phyloP scores from a whole-genome alignment of 2,888 invertebrate species.

The Synanthedon andrenaeformis region DNA sequence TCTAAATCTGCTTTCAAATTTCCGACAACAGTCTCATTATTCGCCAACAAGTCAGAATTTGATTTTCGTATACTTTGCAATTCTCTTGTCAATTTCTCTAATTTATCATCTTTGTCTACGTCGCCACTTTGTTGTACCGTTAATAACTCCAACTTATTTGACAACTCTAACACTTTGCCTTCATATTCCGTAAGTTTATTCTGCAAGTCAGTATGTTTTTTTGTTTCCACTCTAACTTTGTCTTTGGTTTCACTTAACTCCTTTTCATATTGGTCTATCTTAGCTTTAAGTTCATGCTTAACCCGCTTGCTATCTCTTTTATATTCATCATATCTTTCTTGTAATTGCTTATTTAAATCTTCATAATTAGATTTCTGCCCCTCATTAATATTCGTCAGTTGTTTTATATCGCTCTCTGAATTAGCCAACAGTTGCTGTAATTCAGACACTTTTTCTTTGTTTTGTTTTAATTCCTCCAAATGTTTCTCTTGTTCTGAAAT shows the following conservation, averaged over 20 bases:
- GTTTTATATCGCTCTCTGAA: constrained; percentile 58
- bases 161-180: constrained; percentile 39
- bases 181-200: constrained; percentile 45
- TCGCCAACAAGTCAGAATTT: constrained; percentile 38
- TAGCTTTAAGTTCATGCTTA: constrained; percentile 63
- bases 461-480: constrained; percentile 36
- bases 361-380: constrained; percentile 62
- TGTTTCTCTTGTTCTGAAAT: constrained; percentile 41
- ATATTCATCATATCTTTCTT: constrained; percentile 49
- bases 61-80: constrained; percentile 47
- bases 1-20: constrained; percentile 48
- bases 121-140: constrained; percentile 48
- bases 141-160: constrained; percentile 54
- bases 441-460: constrained; percentile 48
- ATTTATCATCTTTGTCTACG: constrained; percentile 46
- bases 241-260: constrained; percentile 46
- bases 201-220: constrained; percentile 46
- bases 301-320: constrained; percentile 61
- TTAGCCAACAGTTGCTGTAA: constrained; percentile 47
- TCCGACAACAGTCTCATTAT: constrained; percentile 43
- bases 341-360: constrained; percentile 55
- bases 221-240: constrained; percentile 41
- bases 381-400: constrained; percentile 54
- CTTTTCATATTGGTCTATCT: constrained; percentile 68
- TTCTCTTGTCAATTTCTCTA: constrained; percentile 55